phyloP scores from a whole-genome alignment of 2,888 invertebrate genomes.

The Philhelius pedissequus region DNA sequence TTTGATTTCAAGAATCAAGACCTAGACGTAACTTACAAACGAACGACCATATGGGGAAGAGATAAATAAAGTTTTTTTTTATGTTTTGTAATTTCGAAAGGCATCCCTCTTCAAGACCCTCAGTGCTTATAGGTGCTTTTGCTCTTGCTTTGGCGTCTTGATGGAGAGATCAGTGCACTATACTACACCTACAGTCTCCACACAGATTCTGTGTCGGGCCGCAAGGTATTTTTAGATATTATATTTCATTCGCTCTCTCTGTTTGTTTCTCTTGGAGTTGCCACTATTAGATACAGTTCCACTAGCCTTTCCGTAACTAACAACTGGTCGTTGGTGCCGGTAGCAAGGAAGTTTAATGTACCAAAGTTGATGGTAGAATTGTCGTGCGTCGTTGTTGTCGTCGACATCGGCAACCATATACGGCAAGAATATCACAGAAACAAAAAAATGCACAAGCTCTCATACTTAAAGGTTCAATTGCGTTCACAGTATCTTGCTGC shows the following conservation, averaged over 20 bases:
- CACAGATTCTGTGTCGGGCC: neutral
- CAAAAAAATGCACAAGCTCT: constrained; percentile 29
- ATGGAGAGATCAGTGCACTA: constrained; percentile 52
- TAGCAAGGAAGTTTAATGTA: constrained; percentile 36
- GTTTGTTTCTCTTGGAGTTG: constrained; percentile 18
- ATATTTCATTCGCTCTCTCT: constrained; percentile 25
- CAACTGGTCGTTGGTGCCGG: neutral
- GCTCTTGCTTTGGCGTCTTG: constrained; percentile 48
- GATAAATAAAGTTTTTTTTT: constrained; percentile 44
- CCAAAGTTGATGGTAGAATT: neutral
- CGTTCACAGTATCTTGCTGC: constrained; percentile 57
- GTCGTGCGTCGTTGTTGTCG: neutral
- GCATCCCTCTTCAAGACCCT: neutral
- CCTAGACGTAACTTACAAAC: constrained; percentile 10
- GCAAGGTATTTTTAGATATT: constrained; percentile 63
- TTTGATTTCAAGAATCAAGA: constrained; percentile 11
- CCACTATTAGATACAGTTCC: constrained; percentile 45
- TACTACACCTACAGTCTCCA: constrained; percentile 22
- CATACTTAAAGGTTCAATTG: constrained; percentile 63
- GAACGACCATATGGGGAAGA: constrained; percentile 37
- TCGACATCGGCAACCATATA: constrained; percentile 4
- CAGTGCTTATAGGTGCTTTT: no score
- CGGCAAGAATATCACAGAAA: constrained; percentile 1
- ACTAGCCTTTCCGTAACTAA: constrained; percentile 8
- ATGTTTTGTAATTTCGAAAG: neutral